Conservation (phyloP, 2,888 invertebrate species). For the Marronus borbonicus region DNA sequence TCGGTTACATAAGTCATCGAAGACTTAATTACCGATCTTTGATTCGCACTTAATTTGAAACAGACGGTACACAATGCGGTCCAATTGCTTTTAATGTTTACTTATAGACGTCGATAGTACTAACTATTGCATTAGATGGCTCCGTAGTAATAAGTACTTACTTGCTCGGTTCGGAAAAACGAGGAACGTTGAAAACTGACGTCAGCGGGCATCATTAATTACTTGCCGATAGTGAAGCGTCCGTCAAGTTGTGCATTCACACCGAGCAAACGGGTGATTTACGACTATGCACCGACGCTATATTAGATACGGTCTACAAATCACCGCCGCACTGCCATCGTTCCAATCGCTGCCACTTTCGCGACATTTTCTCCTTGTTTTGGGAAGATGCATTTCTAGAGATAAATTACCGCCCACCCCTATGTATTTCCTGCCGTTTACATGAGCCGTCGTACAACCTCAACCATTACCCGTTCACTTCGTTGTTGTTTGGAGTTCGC, state of each 20-base stretch:
- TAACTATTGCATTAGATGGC: too few species aligned
- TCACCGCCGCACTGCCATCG: conserved; percentile 40
- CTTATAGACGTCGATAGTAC: too few species aligned
- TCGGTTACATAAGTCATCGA: too few species aligned
- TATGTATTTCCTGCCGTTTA: conserved; percentile 28
- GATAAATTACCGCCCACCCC: conserved; percentile 38
- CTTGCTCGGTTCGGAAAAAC: conserved; percentile 28
- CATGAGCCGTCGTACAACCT: conserved; percentile 11
- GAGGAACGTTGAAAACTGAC: conserved; percentile 54
- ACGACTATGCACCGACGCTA: conserved; percentile 54
- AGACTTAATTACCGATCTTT: too few species aligned
- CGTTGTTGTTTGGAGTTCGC: conserved; percentile 6
- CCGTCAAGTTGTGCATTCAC: conserved; percentile 60
- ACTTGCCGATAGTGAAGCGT: conserved; percentile 59
- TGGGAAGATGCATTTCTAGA: conserved; percentile 25
- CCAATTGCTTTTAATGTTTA: too few species aligned
- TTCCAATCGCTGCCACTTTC: conserved; percentile 34
- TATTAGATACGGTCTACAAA: conserved; percentile 50
- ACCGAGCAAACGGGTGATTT: conserved; percentile 59
- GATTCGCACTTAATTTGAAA: too few species aligned
- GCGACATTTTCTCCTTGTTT: conserved; percentile 45
- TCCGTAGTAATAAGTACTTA: conserved; percentile 20
- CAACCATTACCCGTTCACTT: conserved; percentile 8
- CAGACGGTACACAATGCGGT: too few species aligned
- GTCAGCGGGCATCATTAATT: conserved; percentile 60